phyloP scores from a whole-genome alignment of 2,888 invertebrate genomes.

The Euphydryas editha region DNA sequence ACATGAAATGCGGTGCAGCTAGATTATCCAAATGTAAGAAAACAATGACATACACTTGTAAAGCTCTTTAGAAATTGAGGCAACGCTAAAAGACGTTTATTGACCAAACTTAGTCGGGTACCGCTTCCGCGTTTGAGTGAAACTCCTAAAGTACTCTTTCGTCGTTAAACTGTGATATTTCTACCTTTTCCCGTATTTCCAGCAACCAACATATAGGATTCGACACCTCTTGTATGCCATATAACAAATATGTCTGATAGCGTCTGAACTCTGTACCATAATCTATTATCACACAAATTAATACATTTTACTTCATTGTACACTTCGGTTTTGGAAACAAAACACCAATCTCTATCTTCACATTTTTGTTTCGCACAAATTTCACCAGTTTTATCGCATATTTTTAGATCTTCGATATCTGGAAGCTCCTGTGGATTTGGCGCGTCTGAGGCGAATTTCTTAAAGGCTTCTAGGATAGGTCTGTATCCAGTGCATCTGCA shows the following conservation, averaged over 20 bases:
- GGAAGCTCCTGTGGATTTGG: slow-evolving; percentile 67
- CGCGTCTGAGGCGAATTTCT: slow-evolving; percentile 87
- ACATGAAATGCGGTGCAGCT: too few relatives aligned
- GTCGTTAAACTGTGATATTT: neutral
- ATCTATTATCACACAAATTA: slow-evolving; percentile 61
- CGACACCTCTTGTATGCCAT: slow-evolving; percentile 61
- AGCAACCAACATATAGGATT: slow-evolving; percentile 85
- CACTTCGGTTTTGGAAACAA: slow-evolving; percentile 45
- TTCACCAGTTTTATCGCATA: slow-evolving; percentile 46
- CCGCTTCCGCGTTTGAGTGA: too few relatives aligned
- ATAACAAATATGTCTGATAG: slow-evolving; percentile 78
- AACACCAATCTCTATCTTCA: slow-evolving; percentile 52
- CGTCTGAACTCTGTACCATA: slow-evolving; percentile 79
- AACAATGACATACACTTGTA: too few relatives aligned
- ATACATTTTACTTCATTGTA: slow-evolving; percentile 48
- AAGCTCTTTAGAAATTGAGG: too few relatives aligned
- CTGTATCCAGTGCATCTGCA: slow-evolving; percentile 92
- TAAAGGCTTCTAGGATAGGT: slow-evolving; percentile 90
- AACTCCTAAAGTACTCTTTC: too few relatives aligned
- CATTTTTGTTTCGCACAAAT: slow-evolving; percentile 40
- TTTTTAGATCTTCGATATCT: slow-evolving; percentile 60
- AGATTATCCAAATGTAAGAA: too few relatives aligned
- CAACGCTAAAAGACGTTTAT: too few relatives aligned
- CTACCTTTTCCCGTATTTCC: slow-evolving; percentile 91
- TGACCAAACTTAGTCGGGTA: too few relatives aligned